Base-by-base conservation (phyloP, 2,888 invertebrate genomes). In the Hypsopygia costalis region DNA sequence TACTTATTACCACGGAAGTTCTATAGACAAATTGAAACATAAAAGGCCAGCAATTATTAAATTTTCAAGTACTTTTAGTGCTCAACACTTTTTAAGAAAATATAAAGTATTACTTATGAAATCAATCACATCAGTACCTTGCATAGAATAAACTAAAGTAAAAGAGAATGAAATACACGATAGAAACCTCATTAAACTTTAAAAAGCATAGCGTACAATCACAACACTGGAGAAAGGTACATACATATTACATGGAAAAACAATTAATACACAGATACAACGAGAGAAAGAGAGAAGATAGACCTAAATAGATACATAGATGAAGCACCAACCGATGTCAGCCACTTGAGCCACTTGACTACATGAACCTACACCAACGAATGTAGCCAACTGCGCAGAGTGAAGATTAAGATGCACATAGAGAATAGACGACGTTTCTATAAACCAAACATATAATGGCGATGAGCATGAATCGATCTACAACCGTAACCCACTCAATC, bases 291-390 rank as follows among this genome's bases (percentile, higher is more conserved):
- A 72, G 53, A 69, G 64, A 59, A 65, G 62, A 77, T 52, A 77
- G 73, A 68, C 62, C 52, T 73, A 55, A 58, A 69, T 67, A 76
- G 62, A 83, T 81, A 81, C 62, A 81, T 72, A 80, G 76, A 82
- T 85, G 87, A 87, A 87, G 88, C 88, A 87, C 87, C 87, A 87
- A 87, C 88, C 83, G 79, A 76, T 67, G 73, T 51, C 77, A 74
- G 73, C 67, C 16, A 16, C 16, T 16, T 16, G 16, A n/a, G 25
- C 1, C 69, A 62, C 62, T 61, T 62, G 71, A 67, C 69, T 67
- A 71, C 62, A 66, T 65, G 65, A 57, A 55, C 80, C 75, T 81
- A 81, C 79, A 81, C 81, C 81, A 74, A 73, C 70, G 62, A 67
- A 62, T 25, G 25, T 63, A 76, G 69, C 74, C 61, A 62, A 51